Evolutionary conservation across 2,888 invertebrate species (phyloP).

Genomic region (Spicauda simplicius): DNA sequence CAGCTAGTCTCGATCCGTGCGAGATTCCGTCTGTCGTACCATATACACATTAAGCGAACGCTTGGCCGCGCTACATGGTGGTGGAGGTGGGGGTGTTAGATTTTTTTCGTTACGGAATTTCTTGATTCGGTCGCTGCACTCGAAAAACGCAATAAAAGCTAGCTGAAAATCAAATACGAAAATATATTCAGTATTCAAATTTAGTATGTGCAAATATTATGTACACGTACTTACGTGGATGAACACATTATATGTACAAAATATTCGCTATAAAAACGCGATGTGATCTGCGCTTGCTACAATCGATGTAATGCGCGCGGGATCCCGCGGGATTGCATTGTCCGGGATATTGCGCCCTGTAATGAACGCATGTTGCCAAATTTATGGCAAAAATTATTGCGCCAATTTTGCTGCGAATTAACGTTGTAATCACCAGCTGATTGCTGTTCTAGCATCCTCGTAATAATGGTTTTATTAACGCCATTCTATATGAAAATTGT

Average conservation of each 20-base stretch:
- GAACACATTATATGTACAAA: background rate
- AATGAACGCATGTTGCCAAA: slow-evolving; percentile 34
- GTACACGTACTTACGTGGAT: background rate
- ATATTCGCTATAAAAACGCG: slow-evolving; percentile 8
- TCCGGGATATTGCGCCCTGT: slow-evolving; percentile 42
- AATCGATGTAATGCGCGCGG: slow-evolving; percentile 24
- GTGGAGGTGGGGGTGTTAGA: no score
- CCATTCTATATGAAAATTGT: slow-evolving; percentile 28
- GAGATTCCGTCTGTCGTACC: no score
- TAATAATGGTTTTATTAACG: slow-evolving; percentile 31
- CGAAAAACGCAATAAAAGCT: no score
- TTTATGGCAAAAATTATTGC: slow-evolving; percentile 37
- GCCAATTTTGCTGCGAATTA: slow-evolving; percentile 33
- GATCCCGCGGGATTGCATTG: slow-evolving; percentile 55
- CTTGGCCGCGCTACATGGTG: no score
- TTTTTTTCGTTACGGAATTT: no score
- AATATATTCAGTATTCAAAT: no score
- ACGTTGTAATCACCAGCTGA: slow-evolving; percentile 36
- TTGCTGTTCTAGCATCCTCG: slow-evolving; percentile 25
- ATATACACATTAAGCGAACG: no score
- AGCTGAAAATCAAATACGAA: no score
- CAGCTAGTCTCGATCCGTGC: no score
- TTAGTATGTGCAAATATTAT: background rate
- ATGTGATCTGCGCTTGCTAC: slow-evolving; percentile 18
- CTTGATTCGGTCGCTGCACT: no score